Conservation (phyloP, 1,140 invertebrate species). For the Pseudachorutes palmiensis region DNA sequence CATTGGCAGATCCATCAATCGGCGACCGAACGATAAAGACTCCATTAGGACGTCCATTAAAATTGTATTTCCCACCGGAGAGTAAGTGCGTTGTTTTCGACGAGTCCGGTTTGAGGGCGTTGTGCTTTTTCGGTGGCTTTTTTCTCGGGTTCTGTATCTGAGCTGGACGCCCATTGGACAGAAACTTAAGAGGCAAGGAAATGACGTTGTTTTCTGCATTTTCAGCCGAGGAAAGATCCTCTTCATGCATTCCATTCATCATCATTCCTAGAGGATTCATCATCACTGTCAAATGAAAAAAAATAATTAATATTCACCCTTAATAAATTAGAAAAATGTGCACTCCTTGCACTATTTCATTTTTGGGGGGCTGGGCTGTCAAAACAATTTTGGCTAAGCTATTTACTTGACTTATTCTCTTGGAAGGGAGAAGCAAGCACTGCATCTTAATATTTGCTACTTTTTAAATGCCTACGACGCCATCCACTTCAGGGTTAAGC, state of each 20-base stretch:
- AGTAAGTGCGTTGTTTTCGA: constrained; percentile 28
- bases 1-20: no score
- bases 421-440: no score
- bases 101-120: constrained; percentile 9
- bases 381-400: no score
- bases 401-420: no score
- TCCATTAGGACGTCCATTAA: constrained; percentile 37
- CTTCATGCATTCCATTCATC: background rate
- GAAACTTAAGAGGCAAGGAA: constrained; percentile 37
- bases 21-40: constrained; percentile 27
- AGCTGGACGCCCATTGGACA: constrained; percentile 36
- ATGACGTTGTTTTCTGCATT: constrained; percentile 33
- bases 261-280: constrained; percentile 20
- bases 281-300: constrained; percentile 19
- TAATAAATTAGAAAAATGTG: no score
- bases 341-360: no score
- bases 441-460: no score
- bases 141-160: constrained; percentile 29
- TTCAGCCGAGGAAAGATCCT: constrained; percentile 17
- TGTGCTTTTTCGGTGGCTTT: constrained; percentile 19
- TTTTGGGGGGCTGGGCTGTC: no score
- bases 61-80: constrained; percentile 37
- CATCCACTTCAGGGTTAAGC: background rate
- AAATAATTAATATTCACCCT: background rate
- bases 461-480: no score